A percentile compares a stretch with the other conserved stretches of the same genome.
phyloP scores from a whole-genome alignment of 2,797 vertebrate genomes.

The Eleutherodactylus coqui region DNA sequence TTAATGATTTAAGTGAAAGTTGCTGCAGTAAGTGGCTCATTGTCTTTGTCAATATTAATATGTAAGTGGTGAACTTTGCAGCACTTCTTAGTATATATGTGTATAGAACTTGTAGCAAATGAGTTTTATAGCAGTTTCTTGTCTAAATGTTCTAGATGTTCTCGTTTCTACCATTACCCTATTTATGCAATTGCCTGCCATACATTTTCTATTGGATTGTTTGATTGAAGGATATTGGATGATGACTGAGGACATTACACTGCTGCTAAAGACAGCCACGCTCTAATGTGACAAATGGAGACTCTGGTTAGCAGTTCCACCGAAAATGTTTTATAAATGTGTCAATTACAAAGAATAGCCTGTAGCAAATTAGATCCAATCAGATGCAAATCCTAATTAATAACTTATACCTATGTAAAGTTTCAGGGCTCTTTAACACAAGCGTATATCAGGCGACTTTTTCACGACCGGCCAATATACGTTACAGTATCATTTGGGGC shows the following conservation, averaged over 20 bases:
- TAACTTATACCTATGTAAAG: not conserved
- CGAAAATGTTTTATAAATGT: not conserved
- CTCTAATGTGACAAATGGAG: slow-evolving; percentile 21
- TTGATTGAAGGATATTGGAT: slow-evolving; percentile 38
- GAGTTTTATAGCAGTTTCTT: slow-evolving; percentile 35
- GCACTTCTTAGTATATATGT: slow-evolving; percentile 56
- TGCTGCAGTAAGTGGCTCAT: slow-evolving; percentile 55
- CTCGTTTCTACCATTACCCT: slow-evolving; percentile 32
- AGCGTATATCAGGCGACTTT: no score
- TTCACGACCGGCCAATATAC: no score
- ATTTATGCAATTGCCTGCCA: slow-evolving; percentile 21
- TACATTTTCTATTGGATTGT: slow-evolving; percentile 40
- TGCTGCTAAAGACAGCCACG: slow-evolving; percentile 1
- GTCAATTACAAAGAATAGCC: not conserved
- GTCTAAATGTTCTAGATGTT: slow-evolving; percentile 52
- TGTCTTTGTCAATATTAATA: slow-evolving; percentile 73
- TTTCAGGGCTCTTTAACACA: no score
- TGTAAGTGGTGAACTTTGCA: slow-evolving; percentile 69
- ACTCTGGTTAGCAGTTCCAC: not conserved
- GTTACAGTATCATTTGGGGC: no score
- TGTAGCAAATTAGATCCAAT: not conserved
- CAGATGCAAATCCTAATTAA: not conserved
- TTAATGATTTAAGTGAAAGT: slow-evolving; percentile 68
- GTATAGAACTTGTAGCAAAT: slow-evolving; percentile 47
- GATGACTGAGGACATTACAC: slow-evolving; percentile 14